Base-by-base conservation (phyloP, 1,140 invertebrate genomes). In the Ceratina japonica region DNA sequence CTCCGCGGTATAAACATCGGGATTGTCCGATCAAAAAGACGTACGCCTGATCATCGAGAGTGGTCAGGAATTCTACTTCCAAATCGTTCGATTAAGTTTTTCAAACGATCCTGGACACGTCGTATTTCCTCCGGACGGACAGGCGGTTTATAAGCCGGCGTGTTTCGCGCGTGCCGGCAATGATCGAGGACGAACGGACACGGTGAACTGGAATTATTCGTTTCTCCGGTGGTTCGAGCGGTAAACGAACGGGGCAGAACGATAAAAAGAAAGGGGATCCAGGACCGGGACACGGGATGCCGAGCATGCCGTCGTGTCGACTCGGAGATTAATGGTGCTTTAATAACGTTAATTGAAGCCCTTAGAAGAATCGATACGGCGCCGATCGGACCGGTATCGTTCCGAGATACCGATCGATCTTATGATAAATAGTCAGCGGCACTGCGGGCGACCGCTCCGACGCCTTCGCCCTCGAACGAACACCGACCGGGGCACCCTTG, bases 331-430 rank as follows among this genome's bases (percentile, higher is more conserved):
- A 91, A 92, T 91, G 91, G 90, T 89, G 87, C 90, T 92, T 92
- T 92, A 92, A 92, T 92, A 91, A 91, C 90, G 91, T 92, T 92
- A 91, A 92, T 92, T 92, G 91, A 92, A 92, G 90, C 91, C 90
- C 90, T 91, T 91, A 90, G 90, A 91, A 91, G 90, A 92, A 91
- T 92, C 90, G 91, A 91, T 91, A 90, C 87, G 88, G 87, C 85
- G 84, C 83, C 84, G 89, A 90, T 90, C 90, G 87, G 77, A 86
- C 87, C 86, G 89, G 85, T 89, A 91, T 91, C 89, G 89, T 84
- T 88, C 82, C 80, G 88, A 91, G 91, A 92, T 92, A 91, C 89
- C 90, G 90, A 92, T 92, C 91, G 90, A 91, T 90, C 91, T 92
- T 91, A 91, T 92, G 91, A 92, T 92, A 92, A 92, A 92, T 92